Percentiles rank a stretch among this genome's conserved stretches.
phyloP scores from a whole-genome alignment of 2,113 vertebrate genomes.

The Brachypteracias leptosomus region DNA sequence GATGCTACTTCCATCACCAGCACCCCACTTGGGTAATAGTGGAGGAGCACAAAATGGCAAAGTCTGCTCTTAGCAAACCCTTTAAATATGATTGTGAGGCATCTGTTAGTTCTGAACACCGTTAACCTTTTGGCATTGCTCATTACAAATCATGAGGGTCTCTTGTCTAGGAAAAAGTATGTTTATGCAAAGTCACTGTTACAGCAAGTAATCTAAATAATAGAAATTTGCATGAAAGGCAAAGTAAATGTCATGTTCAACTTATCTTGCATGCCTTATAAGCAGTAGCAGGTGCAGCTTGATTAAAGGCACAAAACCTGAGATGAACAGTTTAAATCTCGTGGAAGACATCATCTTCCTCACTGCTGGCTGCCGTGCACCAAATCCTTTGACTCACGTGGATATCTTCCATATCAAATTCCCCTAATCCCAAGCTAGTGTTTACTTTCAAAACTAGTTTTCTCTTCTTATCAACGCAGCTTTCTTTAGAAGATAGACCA shows the following conservation, averaged over 20 bases:
- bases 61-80: neutral
- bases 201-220: neutral
- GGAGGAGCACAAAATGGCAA: neutral
- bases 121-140: neutral
- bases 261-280: neutral
- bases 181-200: neutral
- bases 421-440: neutral
- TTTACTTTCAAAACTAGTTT: neutral
- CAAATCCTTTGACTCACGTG: neutral
- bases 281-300: neutral
- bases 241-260: neutral
- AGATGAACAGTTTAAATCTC: neutral
- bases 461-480: neutral
- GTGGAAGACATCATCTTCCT: neutral
- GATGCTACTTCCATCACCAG: neutral
- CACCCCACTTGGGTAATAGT: neutral
- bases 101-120: neutral
- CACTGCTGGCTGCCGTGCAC: neutral
- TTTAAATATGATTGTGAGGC: neutral
- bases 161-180: neutral
- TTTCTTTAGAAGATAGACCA: neutral
- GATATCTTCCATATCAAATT: neutral
- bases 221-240: neutral
- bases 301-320: neutral
- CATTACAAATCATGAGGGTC: neutral